phyloP scores from a whole-genome alignment of 2,797 vertebrate species.

The Podarcis lilfordi region DNA sequence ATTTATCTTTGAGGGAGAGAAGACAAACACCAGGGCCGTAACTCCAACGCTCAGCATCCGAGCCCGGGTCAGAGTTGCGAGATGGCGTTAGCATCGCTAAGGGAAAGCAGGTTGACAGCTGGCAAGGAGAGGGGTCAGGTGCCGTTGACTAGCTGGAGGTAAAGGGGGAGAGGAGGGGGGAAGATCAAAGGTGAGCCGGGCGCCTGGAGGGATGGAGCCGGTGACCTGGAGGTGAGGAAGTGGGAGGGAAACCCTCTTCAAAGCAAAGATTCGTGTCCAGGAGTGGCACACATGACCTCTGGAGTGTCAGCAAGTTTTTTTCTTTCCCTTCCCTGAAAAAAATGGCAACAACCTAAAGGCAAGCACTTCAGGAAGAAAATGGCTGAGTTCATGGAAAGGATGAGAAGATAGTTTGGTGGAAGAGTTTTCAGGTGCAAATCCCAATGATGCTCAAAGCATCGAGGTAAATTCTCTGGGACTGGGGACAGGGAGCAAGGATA shows the following conservation, averaged over 20 bases:
- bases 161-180: conserved; percentile 16
- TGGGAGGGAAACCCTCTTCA: accelerated
- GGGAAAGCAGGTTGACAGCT: conserved; percentile 35
- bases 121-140: conserved; percentile 49
- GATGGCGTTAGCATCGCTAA: background rate
- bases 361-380: accelerated
- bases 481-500: background rate
- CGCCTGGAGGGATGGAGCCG: background rate
- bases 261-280: background rate
- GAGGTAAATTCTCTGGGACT: background rate
- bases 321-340: background rate
- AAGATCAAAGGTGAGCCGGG: conserved; percentile 31
- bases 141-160: conserved; percentile 31
- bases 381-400: accelerated
- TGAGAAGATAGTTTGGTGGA: background rate
- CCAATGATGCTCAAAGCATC: background rate
- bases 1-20: conserved; percentile 42
- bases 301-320: background rate
- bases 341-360: background rate
- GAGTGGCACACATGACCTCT: background rate
- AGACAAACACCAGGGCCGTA: conserved; percentile 28
- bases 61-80: conserved; percentile 16
- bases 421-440: background rate
- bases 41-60: conserved; percentile 41
- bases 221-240: conserved; percentile 11